These are phyloP conservation scores for Ctena decussata DNA, from an alignment of 2,888 invertebrate genomes.

Conservation along the genomic window DNA sequence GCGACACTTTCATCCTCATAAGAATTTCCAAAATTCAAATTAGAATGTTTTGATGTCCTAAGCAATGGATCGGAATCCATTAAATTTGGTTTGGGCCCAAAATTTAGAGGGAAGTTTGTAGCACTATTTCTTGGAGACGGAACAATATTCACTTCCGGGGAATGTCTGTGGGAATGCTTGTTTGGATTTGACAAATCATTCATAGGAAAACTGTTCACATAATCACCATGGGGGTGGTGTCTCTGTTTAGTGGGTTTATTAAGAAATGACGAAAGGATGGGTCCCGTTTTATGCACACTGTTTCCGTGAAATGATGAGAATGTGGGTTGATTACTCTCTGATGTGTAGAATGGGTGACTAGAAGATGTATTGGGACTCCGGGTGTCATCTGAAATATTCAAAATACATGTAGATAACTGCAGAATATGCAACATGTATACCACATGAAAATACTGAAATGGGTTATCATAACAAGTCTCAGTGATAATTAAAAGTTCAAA, in stretches of 20 bases:
- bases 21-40: constrained; percentile 53
- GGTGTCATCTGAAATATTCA: constrained; percentile 55
- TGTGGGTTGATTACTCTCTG: constrained; percentile 59
- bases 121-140: constrained; percentile 25
- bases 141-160: constrained; percentile 26
- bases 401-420: no score
- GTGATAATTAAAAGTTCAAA: no score
- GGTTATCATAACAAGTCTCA: no score
- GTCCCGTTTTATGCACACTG: constrained; percentile 58
- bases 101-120: constrained; percentile 21
- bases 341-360: constrained; percentile 63
- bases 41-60: constrained; percentile 56
- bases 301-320: constrained; percentile 65
- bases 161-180: constrained; percentile 38
- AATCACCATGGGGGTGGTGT: constrained; percentile 34
- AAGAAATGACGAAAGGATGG: constrained; percentile 56
- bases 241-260: constrained; percentile 32
- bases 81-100: constrained; percentile 27
- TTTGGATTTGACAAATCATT: constrained; percentile 65
- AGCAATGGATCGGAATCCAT: constrained; percentile 48
- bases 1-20: constrained; percentile 52
- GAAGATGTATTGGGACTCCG: constrained; percentile 62
- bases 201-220: constrained; percentile 39
- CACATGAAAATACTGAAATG: no score
- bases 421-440: no score